Evolutionary conservation across 2,113 vertebrate genomes (phyloP).

Genomic region (Anolis sagrei): DNA sequence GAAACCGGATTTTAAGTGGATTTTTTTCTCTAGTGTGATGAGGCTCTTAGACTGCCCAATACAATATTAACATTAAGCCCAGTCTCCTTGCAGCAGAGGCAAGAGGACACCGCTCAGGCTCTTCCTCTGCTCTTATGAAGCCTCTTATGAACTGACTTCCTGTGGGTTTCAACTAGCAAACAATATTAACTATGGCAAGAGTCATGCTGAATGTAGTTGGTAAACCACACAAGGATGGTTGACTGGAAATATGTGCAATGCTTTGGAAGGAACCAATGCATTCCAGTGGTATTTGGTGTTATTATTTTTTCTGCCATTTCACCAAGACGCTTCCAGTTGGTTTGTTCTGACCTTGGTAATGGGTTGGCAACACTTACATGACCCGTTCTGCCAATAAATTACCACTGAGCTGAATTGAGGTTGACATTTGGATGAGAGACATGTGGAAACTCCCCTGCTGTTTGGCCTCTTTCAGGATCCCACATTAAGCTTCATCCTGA

Average conservation of each 20-base stretch:
- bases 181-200: not conserved
- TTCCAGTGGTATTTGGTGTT: not conserved
- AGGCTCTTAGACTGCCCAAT: too few species aligned
- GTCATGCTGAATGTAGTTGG: not conserved
- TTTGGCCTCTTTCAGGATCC: not conserved
- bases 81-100: not conserved
- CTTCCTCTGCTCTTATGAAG: not conserved
- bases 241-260: not conserved
- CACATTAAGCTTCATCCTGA: not conserved
- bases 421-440: constrained; percentile 1
- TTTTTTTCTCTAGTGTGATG: too few species aligned
- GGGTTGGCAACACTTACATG: not conserved
- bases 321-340: constrained; percentile 4
- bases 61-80: not conserved
- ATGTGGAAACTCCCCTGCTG: not conserved
- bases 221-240: not conserved
- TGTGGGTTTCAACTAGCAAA: not conserved
- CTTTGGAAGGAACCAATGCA: not conserved
- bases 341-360: constrained; percentile 6
- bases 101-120: not conserved
- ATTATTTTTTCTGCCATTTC: not conserved
- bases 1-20: too few species aligned
- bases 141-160: not conserved
- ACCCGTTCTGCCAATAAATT: constrained; percentile 18
- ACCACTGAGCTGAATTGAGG: constrained; percentile 15